A percentile compares a stretch with the other conserved stretches of the same genome.
phyloP scores from a whole-genome alignment of 2,888 invertebrate species.

The Mechanitis messenoides region DNA sequence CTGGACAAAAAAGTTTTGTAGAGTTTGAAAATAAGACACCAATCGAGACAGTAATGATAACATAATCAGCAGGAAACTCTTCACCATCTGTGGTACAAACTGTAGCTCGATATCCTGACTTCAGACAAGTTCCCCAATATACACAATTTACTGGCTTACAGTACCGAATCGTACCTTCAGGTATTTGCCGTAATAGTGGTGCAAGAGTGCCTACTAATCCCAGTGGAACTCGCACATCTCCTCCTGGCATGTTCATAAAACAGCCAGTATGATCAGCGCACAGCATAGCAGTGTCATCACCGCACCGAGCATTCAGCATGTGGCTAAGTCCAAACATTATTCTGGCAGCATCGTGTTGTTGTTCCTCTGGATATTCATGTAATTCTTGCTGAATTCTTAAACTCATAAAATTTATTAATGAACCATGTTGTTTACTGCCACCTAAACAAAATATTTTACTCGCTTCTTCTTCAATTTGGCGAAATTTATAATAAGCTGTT shows the following conservation, averaged over 20 bases:
- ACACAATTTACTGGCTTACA: constrained; percentile 83
- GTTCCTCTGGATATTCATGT: constrained; percentile 79
- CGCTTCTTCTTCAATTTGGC: constrained; percentile 81
- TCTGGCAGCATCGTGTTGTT: constrained; percentile 80
- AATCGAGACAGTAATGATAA: constrained; percentile 85
- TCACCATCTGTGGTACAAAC: constrained; percentile 82
- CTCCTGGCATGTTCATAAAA: constrained; percentile 75
- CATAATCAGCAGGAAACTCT: constrained; percentile 84
- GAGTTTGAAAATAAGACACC: constrained; percentile 83
- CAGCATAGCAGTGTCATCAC: constrained; percentile 76
- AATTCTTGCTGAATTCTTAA: constrained; percentile 81
- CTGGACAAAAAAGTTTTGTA: constrained; percentile 81
- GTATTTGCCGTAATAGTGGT: constrained; percentile 79
- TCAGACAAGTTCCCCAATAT: constrained; percentile 79
- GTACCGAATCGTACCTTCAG: constrained; percentile 78
- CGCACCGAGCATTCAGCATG: constrained; percentile 77
- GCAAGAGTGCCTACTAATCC: constrained; percentile 80
- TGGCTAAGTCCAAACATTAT: constrained; percentile 81
- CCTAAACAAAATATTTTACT: constrained; percentile 77
- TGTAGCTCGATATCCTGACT: constrained; percentile 63
- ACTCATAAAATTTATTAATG: constrained; percentile 79
- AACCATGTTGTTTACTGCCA: constrained; percentile 78
- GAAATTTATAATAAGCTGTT: constrained; percentile 79
- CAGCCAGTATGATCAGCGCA: constrained; percentile 59
- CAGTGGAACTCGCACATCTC: constrained; percentile 78